A percentile compares a stretch with the other conserved stretches of the same genome.
These are phyloP conservation scores for Acrocephalus scirpaceus DNA, from an alignment of 2,797 vertebrate species.

Conservation along the genomic window DNA sequence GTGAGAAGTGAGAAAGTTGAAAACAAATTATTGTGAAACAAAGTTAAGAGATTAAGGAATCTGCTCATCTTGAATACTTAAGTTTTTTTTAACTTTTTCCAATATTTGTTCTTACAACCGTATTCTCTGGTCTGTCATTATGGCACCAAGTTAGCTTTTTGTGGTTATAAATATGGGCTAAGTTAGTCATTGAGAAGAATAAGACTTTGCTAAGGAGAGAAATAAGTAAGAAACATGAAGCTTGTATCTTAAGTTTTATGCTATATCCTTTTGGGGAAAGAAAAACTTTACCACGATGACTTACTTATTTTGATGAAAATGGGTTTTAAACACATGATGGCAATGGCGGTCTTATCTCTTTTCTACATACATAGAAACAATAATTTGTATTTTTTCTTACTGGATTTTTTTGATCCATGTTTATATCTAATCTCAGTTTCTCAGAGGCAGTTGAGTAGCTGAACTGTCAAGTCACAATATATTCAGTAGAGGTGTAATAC, in stretches of 20 bases:
- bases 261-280: background rate
- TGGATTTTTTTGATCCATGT: background rate
- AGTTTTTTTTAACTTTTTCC: background rate
- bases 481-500: background rate
- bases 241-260: background rate
- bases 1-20: background rate
- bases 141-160: background rate
- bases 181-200: background rate
- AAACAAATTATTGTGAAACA: background rate
- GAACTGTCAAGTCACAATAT: background rate
- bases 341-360: background rate
- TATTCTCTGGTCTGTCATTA: background rate
- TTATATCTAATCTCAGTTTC: background rate
- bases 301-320: background rate
- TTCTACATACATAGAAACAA: background rate
- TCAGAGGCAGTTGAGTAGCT: background rate
- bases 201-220: background rate
- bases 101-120: background rate
- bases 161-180: background rate
- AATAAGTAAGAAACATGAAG: background rate
- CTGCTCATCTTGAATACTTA: background rate
- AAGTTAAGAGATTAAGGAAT: background rate
- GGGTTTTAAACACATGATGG: background rate
- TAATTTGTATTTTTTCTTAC: background rate
- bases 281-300: background rate